Base-by-base conservation (phyloP, 2,888 invertebrate species). In the Lithosia quadra region DNA sequence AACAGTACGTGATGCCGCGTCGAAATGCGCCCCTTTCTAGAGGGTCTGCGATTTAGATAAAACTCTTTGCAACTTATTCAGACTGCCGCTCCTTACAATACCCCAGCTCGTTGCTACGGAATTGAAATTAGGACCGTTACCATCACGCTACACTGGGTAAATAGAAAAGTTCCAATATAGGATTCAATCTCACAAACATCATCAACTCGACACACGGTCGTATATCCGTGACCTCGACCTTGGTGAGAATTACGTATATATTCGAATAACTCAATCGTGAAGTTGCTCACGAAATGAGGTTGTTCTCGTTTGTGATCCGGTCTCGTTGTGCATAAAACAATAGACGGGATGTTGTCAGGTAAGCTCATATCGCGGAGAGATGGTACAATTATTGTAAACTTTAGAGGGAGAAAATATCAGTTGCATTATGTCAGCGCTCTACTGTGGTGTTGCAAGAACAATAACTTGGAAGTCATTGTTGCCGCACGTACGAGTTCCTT, bases 71-170 rank as follows among this genome's bases (percentile, higher is more conserved):
- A 90, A 89, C 84, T 90, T 89, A 90, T 89, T 88, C 88, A 85
- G 83, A 86, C 85, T 79, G 84, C 84, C 83, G 82, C 83, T 78
- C 75, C 76, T 79, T 84, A 90, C 89, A 89, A 91, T 89, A 88
- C 75, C 78, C 78, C 76, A 78, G 84, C 87, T 88, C 90, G 91
- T 92, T 90, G 84, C 84, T 83, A 77, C 87, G 83, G 87, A 93
- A 93, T 92, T 91, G 92, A 92, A 92, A 92, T 93, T 90, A 90
- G 88, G 86, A 79, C 80, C 80, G 84, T 89, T 86, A 85, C 87
- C 79, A 86, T 87, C 83, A 82, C 84, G 82, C 79, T 85, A 82
- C 86, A 79, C 74, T 76, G 84, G 77, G 84, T 85, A 90, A 91
- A 92, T 87, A 90, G 88, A 90, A 91, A 90, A 88, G 85, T 87